Evolutionary conservation across 2,888 invertebrate species (phyloP).

Genomic region (Tinea trinotella): DNA sequence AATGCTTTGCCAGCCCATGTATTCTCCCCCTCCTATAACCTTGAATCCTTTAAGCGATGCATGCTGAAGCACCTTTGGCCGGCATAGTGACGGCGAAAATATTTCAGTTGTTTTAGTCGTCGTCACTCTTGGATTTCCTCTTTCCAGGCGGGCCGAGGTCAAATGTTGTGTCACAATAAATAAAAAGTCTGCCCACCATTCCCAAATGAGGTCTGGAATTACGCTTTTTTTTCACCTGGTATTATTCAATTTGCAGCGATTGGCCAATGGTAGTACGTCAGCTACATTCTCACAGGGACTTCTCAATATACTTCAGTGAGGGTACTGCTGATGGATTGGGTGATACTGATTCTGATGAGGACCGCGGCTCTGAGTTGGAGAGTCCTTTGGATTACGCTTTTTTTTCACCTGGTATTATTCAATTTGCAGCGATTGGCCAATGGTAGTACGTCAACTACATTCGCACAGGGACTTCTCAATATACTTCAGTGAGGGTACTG

Average conservation of each 20-base stretch:
- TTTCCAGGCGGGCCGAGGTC: too few species aligned
- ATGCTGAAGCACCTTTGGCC: too few species aligned
- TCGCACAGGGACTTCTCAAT: slow-evolving; percentile 94
- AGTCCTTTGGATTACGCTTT: slow-evolving; percentile 32
- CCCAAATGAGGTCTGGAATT: not conserved
- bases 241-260: slow-evolving; percentile 70
- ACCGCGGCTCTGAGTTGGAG: slow-evolving; percentile 66
- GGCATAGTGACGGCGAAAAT: too few species aligned
- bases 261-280: slow-evolving; percentile 91
- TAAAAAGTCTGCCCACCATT: too few species aligned
- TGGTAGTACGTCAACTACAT: slow-evolving; percentile 87
- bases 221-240: slow-evolving; percentile 29
- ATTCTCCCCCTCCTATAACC: too few species aligned
- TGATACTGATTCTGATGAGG: slow-evolving; percentile 48
- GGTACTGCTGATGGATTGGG: slow-evolving; percentile 82
- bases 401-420: slow-evolving; percentile 29
- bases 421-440: slow-evolving; percentile 84
- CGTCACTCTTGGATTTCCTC: too few species aligned
- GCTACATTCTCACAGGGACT: slow-evolving; percentile 92
- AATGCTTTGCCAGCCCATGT: too few species aligned
- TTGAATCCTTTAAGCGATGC: too few species aligned
- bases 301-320: slow-evolving; percentile 92
- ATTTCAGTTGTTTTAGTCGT: too few species aligned
- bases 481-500: slow-evolving; percentile 88
- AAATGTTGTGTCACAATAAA: too few species aligned